A percentile compares a stretch with the other conserved stretches of the same genome.
phyloP scores from a whole-genome alignment of 2,888 invertebrate genomes.

The Meiosimyza platycephala region DNA sequence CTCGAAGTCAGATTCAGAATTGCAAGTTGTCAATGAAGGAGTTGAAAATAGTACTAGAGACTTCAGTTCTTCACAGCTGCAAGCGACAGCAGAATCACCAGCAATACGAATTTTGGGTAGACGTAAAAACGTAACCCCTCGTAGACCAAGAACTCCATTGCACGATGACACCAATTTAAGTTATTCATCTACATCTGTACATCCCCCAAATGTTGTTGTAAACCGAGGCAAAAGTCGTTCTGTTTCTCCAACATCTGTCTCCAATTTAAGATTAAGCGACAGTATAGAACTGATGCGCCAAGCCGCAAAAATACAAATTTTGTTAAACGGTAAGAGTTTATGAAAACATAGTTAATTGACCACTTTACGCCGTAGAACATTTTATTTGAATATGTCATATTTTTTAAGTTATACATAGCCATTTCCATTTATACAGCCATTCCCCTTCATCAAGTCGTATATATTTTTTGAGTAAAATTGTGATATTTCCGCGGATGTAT shows the following conservation, averaged over 20 bases:
- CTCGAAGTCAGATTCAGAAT: background rate
- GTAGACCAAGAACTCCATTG: background rate
- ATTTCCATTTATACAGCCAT: too few species aligned
- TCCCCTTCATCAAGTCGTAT: too few species aligned
- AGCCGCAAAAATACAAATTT: background rate
- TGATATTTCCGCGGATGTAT: too few species aligned
- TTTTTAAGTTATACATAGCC: too few species aligned
- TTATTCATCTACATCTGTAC: background rate
- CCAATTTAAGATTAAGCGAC: background rate
- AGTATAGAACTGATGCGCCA: slow-evolving; percentile 10
- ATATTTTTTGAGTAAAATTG: too few species aligned
- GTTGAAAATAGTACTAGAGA: background rate
- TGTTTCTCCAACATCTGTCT: background rate
- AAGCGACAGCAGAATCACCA: background rate
- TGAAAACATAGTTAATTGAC: background rate
- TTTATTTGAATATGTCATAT: too few species aligned
- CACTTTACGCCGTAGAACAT: background rate
- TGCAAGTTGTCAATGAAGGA: background rate
- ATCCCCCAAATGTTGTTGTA: slow-evolving; percentile 23
- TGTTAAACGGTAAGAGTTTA: background rate
- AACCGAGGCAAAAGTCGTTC: slow-evolving; percentile 6
- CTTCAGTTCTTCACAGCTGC: background rate
- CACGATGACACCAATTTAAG: slow-evolving; percentile 13
- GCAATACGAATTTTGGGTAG: background rate
- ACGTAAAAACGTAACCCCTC: background rate